These are phyloP conservation scores for Stercorarius parasiticus DNA, from an alignment of 2,113 vertebrate genomes.

Conservation along the genomic window DNA sequence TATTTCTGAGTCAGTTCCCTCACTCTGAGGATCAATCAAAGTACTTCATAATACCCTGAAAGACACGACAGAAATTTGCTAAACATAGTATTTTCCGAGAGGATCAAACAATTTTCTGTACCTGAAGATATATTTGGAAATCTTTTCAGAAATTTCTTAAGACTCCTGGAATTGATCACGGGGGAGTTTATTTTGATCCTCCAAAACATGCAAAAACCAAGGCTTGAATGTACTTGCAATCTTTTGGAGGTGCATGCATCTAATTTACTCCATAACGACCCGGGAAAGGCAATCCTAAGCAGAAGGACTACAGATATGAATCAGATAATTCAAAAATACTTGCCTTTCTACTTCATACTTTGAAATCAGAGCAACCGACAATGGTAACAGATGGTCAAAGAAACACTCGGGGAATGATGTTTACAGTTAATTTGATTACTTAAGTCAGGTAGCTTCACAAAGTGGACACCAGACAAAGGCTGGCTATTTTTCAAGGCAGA, in stretches of 20 bases:
- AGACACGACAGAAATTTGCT: neutral
- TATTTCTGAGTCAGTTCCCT: neutral
- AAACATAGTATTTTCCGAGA: neutral
- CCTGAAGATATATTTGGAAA: neutral
- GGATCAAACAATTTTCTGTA: neutral
- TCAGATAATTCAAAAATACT: neutral
- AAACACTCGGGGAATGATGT: neutral
- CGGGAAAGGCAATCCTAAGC: neutral
- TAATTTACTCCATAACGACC: neutral
- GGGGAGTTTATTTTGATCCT: neutral
- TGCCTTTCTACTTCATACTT: neutral
- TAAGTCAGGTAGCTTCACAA: conserved; percentile 10
- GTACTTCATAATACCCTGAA: neutral
- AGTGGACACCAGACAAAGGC: conserved; percentile 19
- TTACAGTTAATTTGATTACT: conserved; percentile 22
- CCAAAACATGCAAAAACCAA: neutral
- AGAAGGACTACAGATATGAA: neutral
- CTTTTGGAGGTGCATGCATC: neutral
- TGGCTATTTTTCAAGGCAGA: conserved; percentile 32
- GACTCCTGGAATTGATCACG: neutral
- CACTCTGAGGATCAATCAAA: neutral
- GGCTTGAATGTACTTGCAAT: neutral
- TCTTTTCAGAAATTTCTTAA: neutral
- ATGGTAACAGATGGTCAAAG: conserved; percentile 25
- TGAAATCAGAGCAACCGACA: neutral